Evolutionary conservation across 2,113 vertebrate species (phyloP).

Genomic region (Rhabdornis inornatus): DNA sequence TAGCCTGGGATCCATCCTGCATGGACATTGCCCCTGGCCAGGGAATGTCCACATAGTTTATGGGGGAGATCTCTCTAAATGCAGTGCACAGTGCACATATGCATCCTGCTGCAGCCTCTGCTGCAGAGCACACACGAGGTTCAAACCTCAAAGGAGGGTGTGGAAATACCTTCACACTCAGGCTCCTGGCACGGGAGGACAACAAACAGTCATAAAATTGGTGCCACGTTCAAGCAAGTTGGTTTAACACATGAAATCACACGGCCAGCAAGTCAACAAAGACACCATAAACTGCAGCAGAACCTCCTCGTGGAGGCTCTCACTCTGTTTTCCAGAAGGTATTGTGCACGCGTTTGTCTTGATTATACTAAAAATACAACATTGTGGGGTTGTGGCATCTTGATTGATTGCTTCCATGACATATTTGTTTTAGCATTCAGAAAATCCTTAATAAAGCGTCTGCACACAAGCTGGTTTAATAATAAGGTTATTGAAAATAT

Average conservation of each 20-base stretch:
- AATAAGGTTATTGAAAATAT: slow-evolving; percentile 64
- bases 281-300: not conserved
- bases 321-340: not conserved
- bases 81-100: not conserved
- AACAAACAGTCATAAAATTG: not conserved
- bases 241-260: not conserved
- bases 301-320: not conserved
- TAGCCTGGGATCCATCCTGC: not conserved
- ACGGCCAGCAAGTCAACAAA: not conserved
- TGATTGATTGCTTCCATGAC: slow-evolving; percentile 63
- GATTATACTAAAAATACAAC: slow-evolving; percentile 28
- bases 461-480: slow-evolving; percentile 61
- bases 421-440: slow-evolving; percentile 60
- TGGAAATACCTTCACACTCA: not conserved
- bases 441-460: slow-evolving; percentile 52
- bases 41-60: not conserved
- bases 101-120: not conserved
- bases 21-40: not conserved
- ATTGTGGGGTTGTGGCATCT: slow-evolving; percentile 10
- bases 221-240: not conserved
- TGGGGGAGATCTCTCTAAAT: not conserved
- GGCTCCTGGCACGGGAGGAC: not conserved
- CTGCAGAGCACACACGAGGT: not conserved
- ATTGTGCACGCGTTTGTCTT: slow-evolving; percentile 18
- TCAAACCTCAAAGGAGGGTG: not conserved